Evolutionary conservation across 2,797 vertebrate species (phyloP).

Genomic region (Gallinago stenura): DNA sequence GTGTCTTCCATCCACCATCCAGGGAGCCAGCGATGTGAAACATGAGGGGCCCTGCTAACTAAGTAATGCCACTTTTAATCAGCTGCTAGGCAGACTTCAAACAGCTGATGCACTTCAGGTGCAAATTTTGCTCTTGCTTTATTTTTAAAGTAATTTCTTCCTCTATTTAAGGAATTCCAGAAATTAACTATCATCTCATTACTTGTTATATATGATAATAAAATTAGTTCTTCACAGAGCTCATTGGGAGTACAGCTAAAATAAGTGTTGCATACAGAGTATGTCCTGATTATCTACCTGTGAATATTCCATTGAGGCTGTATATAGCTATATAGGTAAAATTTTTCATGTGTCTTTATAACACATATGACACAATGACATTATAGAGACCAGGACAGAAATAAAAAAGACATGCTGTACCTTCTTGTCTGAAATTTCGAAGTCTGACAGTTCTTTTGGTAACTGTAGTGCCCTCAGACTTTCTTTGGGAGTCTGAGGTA

Average conservation of each 20-base stretch:
- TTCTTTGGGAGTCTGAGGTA: neutral
- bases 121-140: conserved; percentile 16
- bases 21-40: neutral
- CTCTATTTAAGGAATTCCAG: conserved; percentile 53
- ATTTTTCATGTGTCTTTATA: neutral
- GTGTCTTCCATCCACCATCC: neutral
- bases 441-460: neutral
- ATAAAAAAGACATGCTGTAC: neutral
- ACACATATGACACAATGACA: neutral
- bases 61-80: neutral
- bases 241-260: conserved; percentile 12
- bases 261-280: neutral
- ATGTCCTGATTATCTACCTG: conserved; percentile 13
- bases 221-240: neutral
- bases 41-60: neutral
- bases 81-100: conserved; percentile 8
- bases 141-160: conserved; percentile 43
- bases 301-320: neutral
- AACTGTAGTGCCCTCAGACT: neutral
- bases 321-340: neutral
- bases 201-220: neutral
- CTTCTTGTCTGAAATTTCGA: neutral
- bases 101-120: neutral
- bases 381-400: neutral
- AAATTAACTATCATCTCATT: conserved; percentile 37